These are phyloP conservation scores for Zaprionus taronus DNA, from an alignment of 1,140 invertebrate species.

Conservation along the genomic window DNA sequence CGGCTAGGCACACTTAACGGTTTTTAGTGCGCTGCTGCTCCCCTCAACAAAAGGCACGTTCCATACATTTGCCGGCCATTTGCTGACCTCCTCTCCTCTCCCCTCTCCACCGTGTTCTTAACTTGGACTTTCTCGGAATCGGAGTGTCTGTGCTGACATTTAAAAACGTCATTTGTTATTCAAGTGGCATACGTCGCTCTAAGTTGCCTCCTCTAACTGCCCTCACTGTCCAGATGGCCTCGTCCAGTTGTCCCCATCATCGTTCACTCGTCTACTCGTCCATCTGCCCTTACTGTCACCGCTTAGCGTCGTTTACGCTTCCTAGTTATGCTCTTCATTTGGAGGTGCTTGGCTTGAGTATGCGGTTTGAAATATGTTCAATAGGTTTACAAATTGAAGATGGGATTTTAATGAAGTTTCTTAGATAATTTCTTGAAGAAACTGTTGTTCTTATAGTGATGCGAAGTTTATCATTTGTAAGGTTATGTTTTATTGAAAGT, in stretches of 20 bases:
- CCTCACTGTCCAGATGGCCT: slow-evolving; percentile 35
- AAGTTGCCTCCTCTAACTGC: slow-evolving; percentile 71
- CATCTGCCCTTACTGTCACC: slow-evolving; percentile 43
- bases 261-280: not conserved
- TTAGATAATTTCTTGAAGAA: too few relatives aligned
- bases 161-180: slow-evolving; percentile 81
- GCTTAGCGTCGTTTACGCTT: slow-evolving; percentile 63
- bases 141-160: slow-evolving; percentile 60
- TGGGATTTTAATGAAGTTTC: too few relatives aligned
- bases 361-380: not conserved
- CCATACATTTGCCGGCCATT: slow-evolving; percentile 74
- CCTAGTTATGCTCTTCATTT: slow-evolving; percentile 8
- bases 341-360: slow-evolving; percentile 22
- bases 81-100: not conserved
- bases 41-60: slow-evolving; percentile 53
- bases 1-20: slow-evolving; percentile 70
- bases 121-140: slow-evolving; percentile 24
- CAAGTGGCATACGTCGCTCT: slow-evolving; percentile 80
- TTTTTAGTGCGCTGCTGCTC: slow-evolving; percentile 23
- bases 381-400: not conserved
- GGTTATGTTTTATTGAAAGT: too few relatives aligned
- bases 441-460: too few relatives aligned
- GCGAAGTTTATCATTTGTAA: too few relatives aligned
- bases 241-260: slow-evolving; percentile 5
- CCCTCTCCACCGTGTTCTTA: not conserved